phyloP scores from a whole-genome alignment of 1,140 invertebrate species.

The Medauroidea extradentata region DNA sequence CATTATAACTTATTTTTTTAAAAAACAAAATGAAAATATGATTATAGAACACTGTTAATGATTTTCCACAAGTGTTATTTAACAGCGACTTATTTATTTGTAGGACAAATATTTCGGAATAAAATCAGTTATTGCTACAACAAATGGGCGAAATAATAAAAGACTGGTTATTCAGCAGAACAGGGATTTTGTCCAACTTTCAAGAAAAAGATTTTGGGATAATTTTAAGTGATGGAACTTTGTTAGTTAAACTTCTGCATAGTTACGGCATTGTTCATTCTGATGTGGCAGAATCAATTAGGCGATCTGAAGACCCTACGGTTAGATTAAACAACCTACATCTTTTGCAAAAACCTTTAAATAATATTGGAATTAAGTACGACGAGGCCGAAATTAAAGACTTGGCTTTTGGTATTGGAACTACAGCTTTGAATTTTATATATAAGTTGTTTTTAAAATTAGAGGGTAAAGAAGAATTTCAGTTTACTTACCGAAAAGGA shows the following conservation, averaged over 20 bases:
- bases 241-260: constrained; percentile 41
- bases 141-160: too few relatives aligned
- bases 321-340: constrained; percentile 49
- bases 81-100: too few relatives aligned
- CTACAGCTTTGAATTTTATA: constrained; percentile 48
- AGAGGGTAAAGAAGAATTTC: constrained; percentile 49
- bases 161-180: too few relatives aligned
- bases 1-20: too few relatives aligned
- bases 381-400: constrained; percentile 44
- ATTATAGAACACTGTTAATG: too few relatives aligned
- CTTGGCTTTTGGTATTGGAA: constrained; percentile 48
- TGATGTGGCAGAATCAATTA: constrained; percentile 35
- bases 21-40: too few relatives aligned
- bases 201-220: too few relatives aligned
- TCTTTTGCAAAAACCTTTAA: constrained; percentile 47
- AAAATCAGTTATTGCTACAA: too few relatives aligned
- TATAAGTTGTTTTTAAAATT: constrained; percentile 55
- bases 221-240: constrained; percentile 36
- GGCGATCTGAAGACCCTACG: constrained; percentile 37
- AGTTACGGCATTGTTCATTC: constrained; percentile 43
- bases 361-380: constrained; percentile 45
- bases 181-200: too few relatives aligned
- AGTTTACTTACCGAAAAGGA: constrained; percentile 49
- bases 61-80: too few relatives aligned
- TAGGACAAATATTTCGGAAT: too few relatives aligned